phyloP scores from a whole-genome alignment of 2,113 vertebrate genomes.

The Lanius ludovicianus region DNA sequence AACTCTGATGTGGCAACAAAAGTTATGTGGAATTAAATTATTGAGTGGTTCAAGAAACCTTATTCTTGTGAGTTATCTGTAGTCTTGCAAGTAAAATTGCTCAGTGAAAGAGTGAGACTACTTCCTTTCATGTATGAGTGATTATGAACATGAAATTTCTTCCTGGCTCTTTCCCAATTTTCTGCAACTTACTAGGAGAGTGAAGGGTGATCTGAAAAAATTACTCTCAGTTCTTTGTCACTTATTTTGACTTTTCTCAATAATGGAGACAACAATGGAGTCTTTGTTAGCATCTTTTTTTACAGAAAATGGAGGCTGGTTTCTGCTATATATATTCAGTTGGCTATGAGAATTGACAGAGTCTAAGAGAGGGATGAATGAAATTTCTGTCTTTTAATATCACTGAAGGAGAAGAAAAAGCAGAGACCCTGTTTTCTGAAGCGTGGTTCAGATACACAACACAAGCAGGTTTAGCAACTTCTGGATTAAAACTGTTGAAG shows the following conservation, averaged over 20 bases:
- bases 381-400: not conserved
- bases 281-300: not conserved
- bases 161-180: not conserved
- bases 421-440: not conserved
- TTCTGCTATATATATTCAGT: not conserved
- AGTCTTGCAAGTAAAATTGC: not conserved
- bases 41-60: not conserved
- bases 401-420: not conserved
- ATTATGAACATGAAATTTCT: not conserved
- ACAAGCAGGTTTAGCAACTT: not conserved
- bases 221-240: not conserved
- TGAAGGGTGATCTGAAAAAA: not conserved
- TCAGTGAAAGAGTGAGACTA: not conserved
- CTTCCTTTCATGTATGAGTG: not conserved
- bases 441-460: not conserved
- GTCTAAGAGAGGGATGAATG: not conserved
- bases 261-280: not conserved
- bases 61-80: not conserved
- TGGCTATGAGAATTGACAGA: not conserved
- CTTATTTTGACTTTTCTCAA: not conserved
- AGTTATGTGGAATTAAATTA: not conserved
- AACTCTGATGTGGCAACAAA: rapidly evolving
- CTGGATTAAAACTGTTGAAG: not conserved
- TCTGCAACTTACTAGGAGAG: not conserved
- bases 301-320: not conserved